Evolutionary conservation across 2,797 vertebrate genomes (phyloP), one percentile per base, ranked within the genome.

Genomic region (Silurus aristotelis): DNA sequence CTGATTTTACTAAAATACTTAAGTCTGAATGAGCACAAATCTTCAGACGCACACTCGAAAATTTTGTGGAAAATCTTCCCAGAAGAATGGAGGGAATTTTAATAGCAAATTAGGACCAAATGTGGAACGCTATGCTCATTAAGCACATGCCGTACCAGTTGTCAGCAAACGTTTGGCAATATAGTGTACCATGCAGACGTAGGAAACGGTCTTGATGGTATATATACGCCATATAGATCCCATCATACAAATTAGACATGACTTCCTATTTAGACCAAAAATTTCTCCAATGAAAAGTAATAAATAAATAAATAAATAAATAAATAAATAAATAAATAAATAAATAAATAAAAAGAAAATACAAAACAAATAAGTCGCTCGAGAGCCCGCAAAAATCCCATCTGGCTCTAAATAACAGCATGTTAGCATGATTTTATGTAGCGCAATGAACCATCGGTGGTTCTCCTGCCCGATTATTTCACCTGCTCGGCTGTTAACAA

Each of bases 381-480:
- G 13, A 46, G 48, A 7, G 70, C 48, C 27, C 15, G 4, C 6
- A 76, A 38, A 46, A 52, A 56, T 68, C n/a, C 64, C 56, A 86
- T 70, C 63, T 87, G 58, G 82, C 82, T 91, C 58, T 88, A 88
- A 87, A 66, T 43, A 68, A 78, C 17, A 20, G 7, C n/a, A n/a
- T 88, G 86, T 86, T 87, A 88, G 72, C 86, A 78, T 63, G 83
- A 83, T 86, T 90, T 89, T 85, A 19, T 88, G 89, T 27, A 22
- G 85, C 38, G 85, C 91, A 92, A 91, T 92, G 91, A 91, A 93
- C 91, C 93, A 91, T 92, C 91, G 90, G 90, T 91, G 93, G 91
- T 91, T 93, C 93, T 91, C 89, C 90, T 92, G 91, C 90, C 85
- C 91, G 90, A 91, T 93, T 91, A 92, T 92, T 92, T 87, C 89